These are phyloP conservation scores for Oreotragus oreotragus DNA, from an alignment of 2,113 vertebrate genomes.

Conservation along the genomic window DNA sequence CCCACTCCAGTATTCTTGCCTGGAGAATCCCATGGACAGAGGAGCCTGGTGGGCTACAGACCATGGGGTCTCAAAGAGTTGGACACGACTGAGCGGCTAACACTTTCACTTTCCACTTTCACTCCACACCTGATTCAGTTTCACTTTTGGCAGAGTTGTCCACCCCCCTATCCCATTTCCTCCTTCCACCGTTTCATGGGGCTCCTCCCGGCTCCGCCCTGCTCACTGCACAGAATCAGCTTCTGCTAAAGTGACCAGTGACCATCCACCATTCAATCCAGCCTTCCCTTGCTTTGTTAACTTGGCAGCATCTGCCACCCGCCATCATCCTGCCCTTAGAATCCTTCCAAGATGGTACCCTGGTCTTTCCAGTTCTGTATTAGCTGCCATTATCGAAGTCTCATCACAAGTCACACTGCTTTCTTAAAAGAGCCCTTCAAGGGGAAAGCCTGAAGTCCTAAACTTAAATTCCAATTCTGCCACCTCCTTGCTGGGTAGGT, in stretches of 20 bases:
- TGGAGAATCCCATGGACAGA: background rate
- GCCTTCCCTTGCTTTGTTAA: background rate
- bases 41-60: background rate
- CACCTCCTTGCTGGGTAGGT: background rate
- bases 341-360: background rate
- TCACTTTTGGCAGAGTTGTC: rapidly evolving
- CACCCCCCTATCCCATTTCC: rapidly evolving
- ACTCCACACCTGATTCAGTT: background rate
- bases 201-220: background rate
- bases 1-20: background rate
- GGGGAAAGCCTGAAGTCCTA: background rate
- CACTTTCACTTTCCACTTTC: background rate
- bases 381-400: background rate
- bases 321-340: too few species aligned
- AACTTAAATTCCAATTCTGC: background rate
- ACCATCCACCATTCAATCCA: rapidly evolving
- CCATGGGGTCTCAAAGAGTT: background rate
- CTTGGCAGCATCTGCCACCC: background rate
- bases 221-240: rapidly evolving
- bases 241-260: background rate
- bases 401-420: background rate
- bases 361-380: background rate
- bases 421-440: background rate
- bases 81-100: background rate
- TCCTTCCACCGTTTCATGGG: background rate